Base-by-base conservation (phyloP, 1,140 invertebrate species). In the Dendrolimus punctatus region DNA sequence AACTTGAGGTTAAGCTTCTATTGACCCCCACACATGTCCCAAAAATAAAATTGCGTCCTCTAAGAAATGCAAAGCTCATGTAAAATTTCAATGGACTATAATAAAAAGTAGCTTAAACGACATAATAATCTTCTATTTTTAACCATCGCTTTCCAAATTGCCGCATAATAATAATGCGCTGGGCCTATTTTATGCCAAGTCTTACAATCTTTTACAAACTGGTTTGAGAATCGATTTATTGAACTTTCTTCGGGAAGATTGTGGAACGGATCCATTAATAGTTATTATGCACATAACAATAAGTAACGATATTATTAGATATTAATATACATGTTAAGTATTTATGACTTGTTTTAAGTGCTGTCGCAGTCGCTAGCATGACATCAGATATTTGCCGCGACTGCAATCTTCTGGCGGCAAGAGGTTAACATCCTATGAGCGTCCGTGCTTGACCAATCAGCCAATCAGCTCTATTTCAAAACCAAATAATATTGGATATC, bases 401-500 rank as follows among this genome's bases (percentile, higher is more conserved):
- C 58, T 57, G 59, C 49, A 46, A 54, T 46, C 43, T 40, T 42
- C 47, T 36, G 42, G 52, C 51, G 60, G 44, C 6, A 23, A 64
- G 64, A 78, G 75, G 76, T 80, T 62, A 81, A 80, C 69, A 81
- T 79, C 74, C 76, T 79, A 55, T 45, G 53, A 53, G 51, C 58
- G 58, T 67, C 62, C 62, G 42, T 49, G 57, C 60, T 59, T 67
- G 67, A 59, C 62, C 57, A 56, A 49, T 55, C 47, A 49, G 60
- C 68, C 69, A 71, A 77, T 74, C 46, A 62, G 64, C 69, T 59
- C 55, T 43, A 60, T 71, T 66, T 64, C 65, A 66, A 73, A 70
- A 58, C 54, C 57, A 63, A 74, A 76, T 73, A 74, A 71, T 52
- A 59, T 53, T 58, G 37, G 40, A 64, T 59, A 61, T 53, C 65